Conservation (phyloP, 2,113 vertebrate genomes). For the Hyla sarda region DNA sequence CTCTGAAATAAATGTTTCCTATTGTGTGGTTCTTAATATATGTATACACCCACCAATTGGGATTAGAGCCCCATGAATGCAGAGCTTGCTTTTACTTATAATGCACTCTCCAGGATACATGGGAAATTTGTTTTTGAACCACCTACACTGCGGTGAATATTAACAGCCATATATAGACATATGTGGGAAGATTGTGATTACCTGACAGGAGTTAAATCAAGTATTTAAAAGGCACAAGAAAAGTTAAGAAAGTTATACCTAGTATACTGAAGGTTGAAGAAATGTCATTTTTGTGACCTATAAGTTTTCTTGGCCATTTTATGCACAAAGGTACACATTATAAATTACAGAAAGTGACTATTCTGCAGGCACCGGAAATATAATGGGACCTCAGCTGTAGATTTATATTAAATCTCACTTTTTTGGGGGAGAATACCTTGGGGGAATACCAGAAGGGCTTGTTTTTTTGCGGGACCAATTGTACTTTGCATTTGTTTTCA, state of each 20-base stretch:
- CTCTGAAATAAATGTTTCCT: not conserved
- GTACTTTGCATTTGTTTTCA: no score
- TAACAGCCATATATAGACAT: not conserved
- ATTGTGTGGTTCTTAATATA: constrained; percentile 22
- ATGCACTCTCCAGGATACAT: not conserved
- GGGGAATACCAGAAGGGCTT: no score
- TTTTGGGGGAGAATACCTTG: no score
- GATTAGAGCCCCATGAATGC: constrained; percentile 34
- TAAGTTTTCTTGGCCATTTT: no score
- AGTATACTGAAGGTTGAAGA: not conserved
- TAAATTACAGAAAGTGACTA: not conserved
- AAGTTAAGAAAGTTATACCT: not conserved
- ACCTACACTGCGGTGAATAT: not conserved
- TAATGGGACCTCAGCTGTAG: not conserved
- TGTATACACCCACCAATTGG: constrained; percentile 33
- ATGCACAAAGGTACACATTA: not conserved
- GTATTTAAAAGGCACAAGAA: not conserved
- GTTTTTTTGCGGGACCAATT: no score
- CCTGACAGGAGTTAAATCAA: not conserved
- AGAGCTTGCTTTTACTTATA: constrained; percentile 1
- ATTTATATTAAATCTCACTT: no score
- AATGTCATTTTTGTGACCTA: not conserved
- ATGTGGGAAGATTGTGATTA: not conserved
- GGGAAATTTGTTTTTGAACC: constrained; percentile 3
- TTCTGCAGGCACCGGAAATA: no score